A percentile compares a stretch with the other conserved stretches of the same genome.
Conservation (phyloP, 1,140 invertebrate genomes). For the Lucilia cuprina region DNA sequence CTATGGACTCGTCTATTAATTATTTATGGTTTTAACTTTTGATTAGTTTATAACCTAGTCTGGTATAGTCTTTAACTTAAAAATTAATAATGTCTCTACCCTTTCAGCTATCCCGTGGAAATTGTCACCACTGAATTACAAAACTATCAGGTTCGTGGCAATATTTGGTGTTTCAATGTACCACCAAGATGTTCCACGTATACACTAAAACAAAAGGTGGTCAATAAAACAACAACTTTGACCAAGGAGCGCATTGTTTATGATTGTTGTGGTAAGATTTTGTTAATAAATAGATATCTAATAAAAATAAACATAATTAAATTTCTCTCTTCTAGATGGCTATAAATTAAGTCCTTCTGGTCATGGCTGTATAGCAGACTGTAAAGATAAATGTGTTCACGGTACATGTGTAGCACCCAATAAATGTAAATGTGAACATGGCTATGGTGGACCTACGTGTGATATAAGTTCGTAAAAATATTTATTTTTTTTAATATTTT, state of each 20-base stretch:
- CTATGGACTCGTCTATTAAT: too few relatives aligned
- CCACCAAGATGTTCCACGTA: conserved; percentile 88
- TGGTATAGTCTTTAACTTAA: too few relatives aligned
- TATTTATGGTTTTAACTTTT: too few relatives aligned
- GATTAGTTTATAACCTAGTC: too few relatives aligned
- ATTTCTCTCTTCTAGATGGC: conserved; percentile 63
- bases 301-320: conserved; percentile 16
- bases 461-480: conserved; percentile 78
- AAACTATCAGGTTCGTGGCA: conserved; percentile 80
- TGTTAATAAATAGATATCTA: too few relatives aligned
- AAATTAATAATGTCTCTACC: too few relatives aligned
- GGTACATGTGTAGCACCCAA: conserved; percentile 86
- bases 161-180: conserved; percentile 82
- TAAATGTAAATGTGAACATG: conserved; percentile 83
- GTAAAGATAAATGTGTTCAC: conserved; percentile 80
- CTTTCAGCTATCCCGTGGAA: conserved; percentile 51
- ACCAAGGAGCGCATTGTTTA: conserved; percentile 78
- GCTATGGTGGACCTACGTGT: conserved; percentile 87
- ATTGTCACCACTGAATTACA: conserved; percentile 74
- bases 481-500: too few relatives aligned
- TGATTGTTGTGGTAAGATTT: conserved; percentile 79
- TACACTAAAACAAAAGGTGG: conserved; percentile 75
- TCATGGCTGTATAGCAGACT: conserved; percentile 78
- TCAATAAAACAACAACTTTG: conserved; percentile 75
- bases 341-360: conserved; percentile 72